These are phyloP conservation scores for Vanessa atalanta DNA, from an alignment of 1,140 invertebrate species.

Conservation along the genomic window DNA sequence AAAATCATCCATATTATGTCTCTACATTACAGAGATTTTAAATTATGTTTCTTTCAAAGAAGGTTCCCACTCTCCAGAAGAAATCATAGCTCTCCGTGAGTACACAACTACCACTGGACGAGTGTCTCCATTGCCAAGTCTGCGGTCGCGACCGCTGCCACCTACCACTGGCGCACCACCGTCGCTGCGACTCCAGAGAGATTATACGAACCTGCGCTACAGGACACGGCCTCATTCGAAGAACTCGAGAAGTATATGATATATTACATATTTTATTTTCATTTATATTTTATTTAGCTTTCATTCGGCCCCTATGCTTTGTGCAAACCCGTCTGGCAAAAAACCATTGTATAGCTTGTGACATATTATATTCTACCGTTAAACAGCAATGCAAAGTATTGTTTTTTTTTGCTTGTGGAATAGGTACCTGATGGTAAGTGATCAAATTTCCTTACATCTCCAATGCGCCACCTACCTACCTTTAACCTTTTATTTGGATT, in stretches of 20 bases:
- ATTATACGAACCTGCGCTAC: constrained; percentile 65
- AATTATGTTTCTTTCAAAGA: neutral
- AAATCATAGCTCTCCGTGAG: constrained; percentile 73
- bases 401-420: too few species aligned
- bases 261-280: neutral
- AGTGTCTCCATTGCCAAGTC: constrained; percentile 63
- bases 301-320: too few species aligned
- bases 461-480: too few species aligned
- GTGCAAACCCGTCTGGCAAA: too few species aligned
- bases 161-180: constrained; percentile 58
- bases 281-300: neutral
- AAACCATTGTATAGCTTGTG: too few species aligned
- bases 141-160: constrained; percentile 63
- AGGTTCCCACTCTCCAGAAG: constrained; percentile 71
- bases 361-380: too few species aligned
- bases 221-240: constrained; percentile 67
- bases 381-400: too few species aligned
- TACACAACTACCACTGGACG: constrained; percentile 56
- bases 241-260: constrained; percentile 63
- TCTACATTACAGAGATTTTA: too few species aligned
- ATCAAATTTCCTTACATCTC: too few species aligned
- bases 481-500: too few species aligned
- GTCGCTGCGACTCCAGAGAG: constrained; percentile 66
- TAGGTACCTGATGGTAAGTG: too few species aligned
- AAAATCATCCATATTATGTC: too few species aligned